Evolutionary conservation across 2,888 invertebrate species (phyloP).

Genomic region (Thereva nobilitata): DNA sequence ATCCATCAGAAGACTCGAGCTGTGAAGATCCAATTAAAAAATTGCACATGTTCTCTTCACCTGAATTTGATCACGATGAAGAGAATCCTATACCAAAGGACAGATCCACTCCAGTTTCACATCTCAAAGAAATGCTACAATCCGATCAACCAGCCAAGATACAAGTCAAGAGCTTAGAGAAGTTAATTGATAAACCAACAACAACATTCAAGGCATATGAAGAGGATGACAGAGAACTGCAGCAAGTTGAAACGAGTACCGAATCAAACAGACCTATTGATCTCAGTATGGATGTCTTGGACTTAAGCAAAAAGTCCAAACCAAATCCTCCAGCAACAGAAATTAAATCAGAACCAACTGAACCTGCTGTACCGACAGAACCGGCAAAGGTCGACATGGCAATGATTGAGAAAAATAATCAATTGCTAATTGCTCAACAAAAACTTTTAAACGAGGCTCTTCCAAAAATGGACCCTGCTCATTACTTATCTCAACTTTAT

Average conservation of each 20-base stretch:
- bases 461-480: slow-evolving; percentile 65
- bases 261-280: slow-evolving; percentile 69
- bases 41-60: slow-evolving; percentile 62
- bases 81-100: slow-evolving; percentile 51
- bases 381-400: slow-evolving; percentile 49
- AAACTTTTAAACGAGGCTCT: slow-evolving; percentile 66
- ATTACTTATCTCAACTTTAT: slow-evolving; percentile 66
- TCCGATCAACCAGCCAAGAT: slow-evolving; percentile 63
- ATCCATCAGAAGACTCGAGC: slow-evolving; percentile 82
- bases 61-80: slow-evolving; percentile 60
- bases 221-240: slow-evolving; percentile 51
- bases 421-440: slow-evolving; percentile 68
- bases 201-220: slow-evolving; percentile 14
- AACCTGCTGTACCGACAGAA: slow-evolving; percentile 29
- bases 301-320: slow-evolving; percentile 76
- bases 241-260: slow-evolving; percentile 45
- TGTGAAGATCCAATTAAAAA: slow-evolving; percentile 70
- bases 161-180: slow-evolving; percentile 67
- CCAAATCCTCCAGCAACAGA: slow-evolving; percentile 32
- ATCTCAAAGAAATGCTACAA: slow-evolving; percentile 59
- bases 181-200: slow-evolving; percentile 59
- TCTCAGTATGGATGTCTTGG: slow-evolving; percentile 77
- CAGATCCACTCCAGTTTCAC: slow-evolving; percentile 58
- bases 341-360: slow-evolving; percentile 23
- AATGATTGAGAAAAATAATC: slow-evolving; percentile 63